Conservation (phyloP, 1,140 invertebrate genomes). For the Littorina saxatilis region DNA sequence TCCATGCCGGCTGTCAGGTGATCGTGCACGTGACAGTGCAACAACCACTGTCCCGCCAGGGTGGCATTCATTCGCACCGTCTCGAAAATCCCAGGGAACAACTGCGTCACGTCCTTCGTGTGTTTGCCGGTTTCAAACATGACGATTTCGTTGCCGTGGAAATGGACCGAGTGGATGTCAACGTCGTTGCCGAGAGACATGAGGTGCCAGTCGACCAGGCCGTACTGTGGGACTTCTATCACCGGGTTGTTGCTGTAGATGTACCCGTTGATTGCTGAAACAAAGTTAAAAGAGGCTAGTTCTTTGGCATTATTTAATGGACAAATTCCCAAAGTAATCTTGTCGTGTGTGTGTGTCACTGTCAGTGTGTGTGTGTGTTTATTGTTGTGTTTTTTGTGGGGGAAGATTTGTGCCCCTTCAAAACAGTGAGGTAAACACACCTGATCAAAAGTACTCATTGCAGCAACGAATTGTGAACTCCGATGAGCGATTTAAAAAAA, state of each 20-base stretch:
- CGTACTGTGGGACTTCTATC: slow-evolving; percentile 55
- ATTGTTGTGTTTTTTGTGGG: too few relatives aligned
- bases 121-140: slow-evolving; percentile 27
- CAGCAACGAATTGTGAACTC: too few relatives aligned
- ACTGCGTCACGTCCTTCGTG: slow-evolving; percentile 43
- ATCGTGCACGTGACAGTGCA: slow-evolving; percentile 62
- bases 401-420: too few relatives aligned
- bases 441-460: too few relatives aligned
- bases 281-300: too few relatives aligned
- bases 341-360: too few relatives aligned
- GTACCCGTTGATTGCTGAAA: slow-evolving; percentile 58
- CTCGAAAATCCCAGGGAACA: slow-evolving; percentile 59
- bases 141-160: slow-evolving; percentile 66
- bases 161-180: slow-evolving; percentile 69
- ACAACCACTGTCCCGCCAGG: slow-evolving; percentile 51
- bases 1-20: slow-evolving; percentile 57
- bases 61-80: slow-evolving; percentile 57
- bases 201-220: slow-evolving; percentile 64
- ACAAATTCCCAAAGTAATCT: too few relatives aligned
- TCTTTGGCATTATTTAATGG: too few relatives aligned
- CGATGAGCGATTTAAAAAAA: too few relatives aligned
- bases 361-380: too few relatives aligned
- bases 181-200: slow-evolving; percentile 52
- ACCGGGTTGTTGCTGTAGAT: slow-evolving; percentile 61
- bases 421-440: too few relatives aligned